Base-by-base conservation (phyloP, 2,888 invertebrate genomes). In the Priocnemis perturbator region DNA sequence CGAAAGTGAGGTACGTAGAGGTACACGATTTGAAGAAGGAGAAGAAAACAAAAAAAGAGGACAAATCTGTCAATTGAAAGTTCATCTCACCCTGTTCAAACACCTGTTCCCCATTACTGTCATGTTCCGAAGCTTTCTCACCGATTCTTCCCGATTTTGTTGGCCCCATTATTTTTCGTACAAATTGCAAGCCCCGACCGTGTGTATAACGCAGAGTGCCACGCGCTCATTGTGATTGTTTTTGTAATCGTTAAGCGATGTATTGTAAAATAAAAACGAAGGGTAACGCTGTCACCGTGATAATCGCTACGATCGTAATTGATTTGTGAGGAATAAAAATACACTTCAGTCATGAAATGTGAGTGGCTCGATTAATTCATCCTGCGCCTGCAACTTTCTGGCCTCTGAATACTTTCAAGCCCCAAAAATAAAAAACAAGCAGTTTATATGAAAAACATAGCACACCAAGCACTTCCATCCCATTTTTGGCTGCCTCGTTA, bases 221-320 rank as follows among this genome's bases (percentile, higher is more conserved):
- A 11, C 37, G 37, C 37, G 7, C 37, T 69, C 21, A 20, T 23
- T 23, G 17, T 21, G 21, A 50, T 71, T 60, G n/a, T 58, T 70
- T 76, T 70, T 73, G 58, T 78, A 78, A 74, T 66, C 67, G 67
- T 68, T 74, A 62, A 76, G 50, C 62, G 69, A 23, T 61, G 62
- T 48, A 68, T 67, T 37, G 37, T 37, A 37, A 37, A 37, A 26
- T 4, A 7, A 26, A 26, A 26, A 26, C 26, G 26, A 37, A 37
- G 67, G 78, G 79, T 74, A 78, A 78, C 71, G 76, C 66, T 71
- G 67, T 63, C 67, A 68, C 45, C 66, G 78, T 69, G 76, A 71
- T 61, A 71, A 37, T 37, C 37, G 37, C 26, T 67, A 67, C 69
- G 70, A 69, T 68, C 73, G 69, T 70, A 78, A 58, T 65, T 78